Percentiles rank a stretch among this genome's conserved stretches.
Conservation (phyloP, 2,797 vertebrate genomes). For the Ctenochaetus hawaiiensis region DNA sequence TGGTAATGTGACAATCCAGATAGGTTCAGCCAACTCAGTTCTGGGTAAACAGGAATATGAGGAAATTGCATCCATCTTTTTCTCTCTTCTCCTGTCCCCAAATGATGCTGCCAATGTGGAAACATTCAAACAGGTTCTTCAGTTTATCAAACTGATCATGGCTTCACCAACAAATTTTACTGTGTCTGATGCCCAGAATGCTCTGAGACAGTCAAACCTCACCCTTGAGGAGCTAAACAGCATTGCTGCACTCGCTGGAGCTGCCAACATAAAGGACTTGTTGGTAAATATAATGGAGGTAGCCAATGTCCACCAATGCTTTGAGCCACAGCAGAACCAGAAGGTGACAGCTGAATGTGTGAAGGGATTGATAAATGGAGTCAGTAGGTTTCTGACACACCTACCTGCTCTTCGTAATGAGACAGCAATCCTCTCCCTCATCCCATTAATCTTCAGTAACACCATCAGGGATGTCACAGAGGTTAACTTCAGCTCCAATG, state of each 20-base stretch:
- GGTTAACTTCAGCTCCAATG: constrained; percentile 39
- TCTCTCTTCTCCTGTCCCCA: constrained; percentile 72
- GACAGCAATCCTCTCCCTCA: constrained; percentile 63
- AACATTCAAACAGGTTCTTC: constrained; percentile 63
- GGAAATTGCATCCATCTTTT: constrained; percentile 53
- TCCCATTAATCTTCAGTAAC: constrained; percentile 64
- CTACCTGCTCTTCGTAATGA: constrained; percentile 63
- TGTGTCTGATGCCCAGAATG: constrained; percentile 64
- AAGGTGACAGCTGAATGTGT: constrained; percentile 67
- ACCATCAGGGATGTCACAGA: constrained; percentile 47
- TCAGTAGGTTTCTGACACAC: constrained; percentile 62
- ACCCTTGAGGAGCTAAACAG: constrained; percentile 73
- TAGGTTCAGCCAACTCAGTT: constrained; percentile 33
- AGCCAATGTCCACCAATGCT: constrained; percentile 68
- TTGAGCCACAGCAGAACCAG: constrained; percentile 54
- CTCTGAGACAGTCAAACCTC: constrained; percentile 77
- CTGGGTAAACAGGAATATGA: constrained; percentile 47
- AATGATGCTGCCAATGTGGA: constrained; percentile 50
- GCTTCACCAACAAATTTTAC: constrained; percentile 66
- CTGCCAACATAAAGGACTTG: constrained; percentile 59
- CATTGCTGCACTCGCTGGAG: constrained; percentile 58
- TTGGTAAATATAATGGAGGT: constrained; percentile 65
- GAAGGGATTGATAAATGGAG: constrained; percentile 60
- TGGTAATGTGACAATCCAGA: constrained; percentile 39
- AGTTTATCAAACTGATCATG: constrained; percentile 72